Conservation (phyloP, 53 echinoderm and acorn worm genomes). For the Echinarachnius parma region DNA sequence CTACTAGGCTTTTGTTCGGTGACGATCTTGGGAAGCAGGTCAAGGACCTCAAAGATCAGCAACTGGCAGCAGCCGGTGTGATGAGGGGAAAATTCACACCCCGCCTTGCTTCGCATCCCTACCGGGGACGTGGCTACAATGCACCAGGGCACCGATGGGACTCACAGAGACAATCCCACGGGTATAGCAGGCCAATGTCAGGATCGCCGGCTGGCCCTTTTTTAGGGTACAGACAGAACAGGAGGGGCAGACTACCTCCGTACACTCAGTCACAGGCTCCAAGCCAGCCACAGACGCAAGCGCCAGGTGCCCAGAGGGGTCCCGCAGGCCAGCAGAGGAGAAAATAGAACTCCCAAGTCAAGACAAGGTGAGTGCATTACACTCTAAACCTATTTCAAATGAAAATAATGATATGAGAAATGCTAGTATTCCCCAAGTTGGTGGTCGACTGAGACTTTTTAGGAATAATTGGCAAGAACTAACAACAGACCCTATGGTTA, state of each 20-base stretch:
- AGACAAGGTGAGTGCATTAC: background rate
- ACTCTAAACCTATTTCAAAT: background rate
- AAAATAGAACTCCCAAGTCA: background rate
- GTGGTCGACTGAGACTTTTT: slow-evolving; percentile 7
- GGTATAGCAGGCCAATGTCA: background rate
- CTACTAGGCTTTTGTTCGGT: slow-evolving; percentile 29
- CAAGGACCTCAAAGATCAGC: slow-evolving; percentile 36
- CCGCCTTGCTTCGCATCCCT: background rate
- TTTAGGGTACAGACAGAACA: background rate
- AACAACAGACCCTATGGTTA: background rate
- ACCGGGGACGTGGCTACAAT: background rate
- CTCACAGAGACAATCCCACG: background rate
- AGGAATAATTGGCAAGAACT: background rate
- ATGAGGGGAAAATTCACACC: slow-evolving; percentile 5
- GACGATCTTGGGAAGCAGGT: slow-evolving; percentile 41
- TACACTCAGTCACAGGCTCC: background rate
- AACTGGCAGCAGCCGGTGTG: slow-evolving; percentile 21
- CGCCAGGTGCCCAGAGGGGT: background rate
- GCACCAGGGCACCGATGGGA: too few relatives aligned
- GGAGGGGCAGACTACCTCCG: background rate
- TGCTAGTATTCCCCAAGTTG: background rate
- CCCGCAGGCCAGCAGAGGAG: background rate
- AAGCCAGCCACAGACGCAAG: background rate
- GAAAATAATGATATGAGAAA: background rate
- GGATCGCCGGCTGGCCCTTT: background rate